Conservation (phyloP, 1,140 invertebrate genomes). For the Stegodyphus dumicola region DNA sequence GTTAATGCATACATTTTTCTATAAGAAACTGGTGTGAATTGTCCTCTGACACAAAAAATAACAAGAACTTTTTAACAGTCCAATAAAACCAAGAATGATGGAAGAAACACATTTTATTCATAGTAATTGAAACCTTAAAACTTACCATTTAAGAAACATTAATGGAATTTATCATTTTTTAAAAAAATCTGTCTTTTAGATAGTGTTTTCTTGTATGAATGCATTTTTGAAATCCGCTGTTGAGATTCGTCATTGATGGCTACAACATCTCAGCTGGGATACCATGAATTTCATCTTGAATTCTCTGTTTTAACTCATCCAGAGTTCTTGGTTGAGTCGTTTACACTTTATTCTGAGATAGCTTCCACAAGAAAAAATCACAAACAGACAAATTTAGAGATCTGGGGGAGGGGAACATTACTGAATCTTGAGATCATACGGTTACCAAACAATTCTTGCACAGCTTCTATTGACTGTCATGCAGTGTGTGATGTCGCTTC, state of each 20-base stretch:
- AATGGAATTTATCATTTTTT: constrained; percentile 4
- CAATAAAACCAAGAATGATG: not conserved
- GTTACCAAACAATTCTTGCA: not conserved
- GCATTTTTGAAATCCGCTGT: not conserved
- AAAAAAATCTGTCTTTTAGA: not conserved
- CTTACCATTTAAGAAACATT: not conserved
- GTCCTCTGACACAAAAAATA: no score
- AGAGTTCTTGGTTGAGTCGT: not conserved
- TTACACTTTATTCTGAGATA: not conserved
- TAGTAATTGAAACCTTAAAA: not conserved
- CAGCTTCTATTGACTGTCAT: not conserved
- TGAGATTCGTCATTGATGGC: not conserved
- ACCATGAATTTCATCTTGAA: constrained; percentile 6
- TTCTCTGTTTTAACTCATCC: not conserved
- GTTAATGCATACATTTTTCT: no score
- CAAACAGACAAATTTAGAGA: not conserved
- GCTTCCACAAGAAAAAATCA: not conserved
- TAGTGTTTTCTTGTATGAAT: not conserved
- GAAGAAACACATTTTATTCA: not conserved
- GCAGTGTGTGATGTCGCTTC: not conserved
- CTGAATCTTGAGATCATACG: not conserved
- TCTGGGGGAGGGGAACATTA: not conserved
- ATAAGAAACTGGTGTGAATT: no score
- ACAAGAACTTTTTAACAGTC: no score
- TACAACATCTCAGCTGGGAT: not conserved